phyloP scores from a whole-genome alignment of 2,797 vertebrate species.

The Neosilurus mollespiculum region DNA sequence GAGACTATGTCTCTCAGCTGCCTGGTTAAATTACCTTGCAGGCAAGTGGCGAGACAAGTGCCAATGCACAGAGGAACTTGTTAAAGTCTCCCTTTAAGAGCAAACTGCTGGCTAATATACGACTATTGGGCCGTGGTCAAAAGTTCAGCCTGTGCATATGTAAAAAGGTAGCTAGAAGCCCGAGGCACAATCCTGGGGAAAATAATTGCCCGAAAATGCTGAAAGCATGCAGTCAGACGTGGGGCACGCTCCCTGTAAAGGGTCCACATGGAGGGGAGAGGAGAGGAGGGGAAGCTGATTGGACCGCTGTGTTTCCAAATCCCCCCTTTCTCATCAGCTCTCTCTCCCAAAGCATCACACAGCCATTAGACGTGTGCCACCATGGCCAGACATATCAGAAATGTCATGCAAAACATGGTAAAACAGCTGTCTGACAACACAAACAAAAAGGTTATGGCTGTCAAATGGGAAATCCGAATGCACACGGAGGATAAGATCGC shows the following conservation, averaged over 20 bases:
- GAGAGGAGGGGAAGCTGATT: conserved; percentile 61
- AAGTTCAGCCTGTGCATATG: conserved; percentile 99
- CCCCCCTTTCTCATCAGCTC: conserved; percentile 52
- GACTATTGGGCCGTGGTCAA: conserved; percentile 95
- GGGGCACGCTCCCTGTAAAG: conserved; percentile 41
- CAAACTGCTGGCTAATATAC: conserved; percentile 83
- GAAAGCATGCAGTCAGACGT: conserved; percentile 52
- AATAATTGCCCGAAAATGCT: conserved; percentile 84
- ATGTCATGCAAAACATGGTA: conserved; percentile 74
- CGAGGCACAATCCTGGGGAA: conserved; percentile 93
- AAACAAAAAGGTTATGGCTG: conserved; percentile 72
- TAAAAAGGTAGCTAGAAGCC: conserved; percentile 99
- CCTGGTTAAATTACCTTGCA: conserved; percentile 85
- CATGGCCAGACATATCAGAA: conserved; percentile 57
- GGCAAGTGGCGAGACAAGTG: conserved; percentile 75
- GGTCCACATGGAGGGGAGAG: conserved; percentile 61
- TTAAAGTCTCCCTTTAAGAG: conserved; percentile 80
- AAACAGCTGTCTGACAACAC: conserved; percentile 68
- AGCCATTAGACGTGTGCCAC: conserved; percentile 43
- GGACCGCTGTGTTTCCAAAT: conserved; percentile 63
- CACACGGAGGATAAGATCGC: not conserved
- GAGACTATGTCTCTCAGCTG: conserved; percentile 81
- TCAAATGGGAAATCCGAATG: conserved; percentile 59
- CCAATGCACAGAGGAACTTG: conserved; percentile 88
- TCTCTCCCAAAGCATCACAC: conserved; percentile 50